These are phyloP conservation scores for Condylura cristata DNA, from an alignment of 2,113 vertebrate genomes.

Conservation along the genomic window DNA sequence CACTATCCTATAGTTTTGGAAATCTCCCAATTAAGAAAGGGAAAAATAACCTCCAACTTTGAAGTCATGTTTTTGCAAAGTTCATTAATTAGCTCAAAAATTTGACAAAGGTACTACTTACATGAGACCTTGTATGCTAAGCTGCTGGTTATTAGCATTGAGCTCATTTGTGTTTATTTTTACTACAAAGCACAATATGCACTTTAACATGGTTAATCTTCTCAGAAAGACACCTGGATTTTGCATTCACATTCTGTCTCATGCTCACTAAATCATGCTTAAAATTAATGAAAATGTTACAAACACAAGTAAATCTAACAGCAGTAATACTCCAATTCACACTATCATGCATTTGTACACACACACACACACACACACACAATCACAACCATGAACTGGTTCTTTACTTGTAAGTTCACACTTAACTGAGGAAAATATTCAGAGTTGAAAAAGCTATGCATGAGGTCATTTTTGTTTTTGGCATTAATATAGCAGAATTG, in stretches of 20 bases:
- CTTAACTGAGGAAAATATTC: slow-evolving; percentile 55
- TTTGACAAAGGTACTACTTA: slow-evolving; percentile 33
- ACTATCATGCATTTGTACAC: background rate
- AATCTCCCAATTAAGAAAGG: slow-evolving; percentile 30
- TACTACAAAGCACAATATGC: slow-evolving; percentile 52
- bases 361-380: background rate
- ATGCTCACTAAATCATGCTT: slow-evolving; percentile 85
- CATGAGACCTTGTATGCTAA: background rate
- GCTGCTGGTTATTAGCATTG: slow-evolving; percentile 13
- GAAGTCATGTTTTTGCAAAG: slow-evolving; percentile 49
- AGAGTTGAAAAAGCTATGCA: slow-evolving; percentile 35
- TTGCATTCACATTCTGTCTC: slow-evolving; percentile 71
- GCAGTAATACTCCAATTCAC: slow-evolving; percentile 13
- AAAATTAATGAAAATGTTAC: slow-evolving; percentile 64
- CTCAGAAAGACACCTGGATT: slow-evolving; percentile 50
- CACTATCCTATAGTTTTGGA: background rate
- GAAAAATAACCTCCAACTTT: slow-evolving; percentile 36
- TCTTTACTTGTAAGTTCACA: slow-evolving; percentile 57
- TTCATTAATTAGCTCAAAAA: slow-evolving; percentile 46
- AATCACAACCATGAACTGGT: slow-evolving; percentile 16
- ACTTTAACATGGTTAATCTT: slow-evolving; percentile 67
- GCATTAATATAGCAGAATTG: slow-evolving; percentile 37
- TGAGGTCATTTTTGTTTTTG: slow-evolving; percentile 29
- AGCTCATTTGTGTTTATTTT: slow-evolving; percentile 62
- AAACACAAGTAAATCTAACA: slow-evolving; percentile 67